Conservation (phyloP, 2,888 invertebrate genomes). For the Drosophila merina region DNA sequence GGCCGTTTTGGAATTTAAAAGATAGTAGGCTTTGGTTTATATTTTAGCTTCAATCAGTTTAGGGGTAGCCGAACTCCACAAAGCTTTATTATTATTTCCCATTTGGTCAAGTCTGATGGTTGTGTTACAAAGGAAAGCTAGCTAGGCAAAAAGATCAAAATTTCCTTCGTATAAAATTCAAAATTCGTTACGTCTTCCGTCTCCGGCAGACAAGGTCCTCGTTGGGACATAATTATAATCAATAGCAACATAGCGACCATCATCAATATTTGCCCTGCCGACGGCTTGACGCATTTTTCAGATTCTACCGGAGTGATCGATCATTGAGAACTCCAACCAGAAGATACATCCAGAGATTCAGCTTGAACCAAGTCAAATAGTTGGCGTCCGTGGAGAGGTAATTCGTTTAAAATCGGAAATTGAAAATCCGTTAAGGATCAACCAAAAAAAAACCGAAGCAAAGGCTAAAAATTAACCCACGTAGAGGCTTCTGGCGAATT, state of each 20-base stretch:
- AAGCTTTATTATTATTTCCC: neutral
- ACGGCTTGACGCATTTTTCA: neutral
- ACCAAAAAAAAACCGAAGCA: neutral
- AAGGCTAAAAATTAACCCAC: neutral
- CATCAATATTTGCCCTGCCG: neutral
- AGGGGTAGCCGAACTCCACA: neutral
- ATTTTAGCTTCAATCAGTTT: neutral
- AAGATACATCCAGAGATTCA: neutral
- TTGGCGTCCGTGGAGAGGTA: neutral
- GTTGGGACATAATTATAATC: neutral
- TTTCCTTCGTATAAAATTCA: constrained; percentile 58
- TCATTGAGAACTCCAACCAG: neutral
- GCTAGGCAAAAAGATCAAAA: constrained; percentile 47
- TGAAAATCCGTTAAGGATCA: neutral
- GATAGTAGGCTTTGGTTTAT: neutral
- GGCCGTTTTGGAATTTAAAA: neutral
- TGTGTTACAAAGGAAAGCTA: constrained; percentile 19
- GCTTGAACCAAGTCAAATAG: neutral
- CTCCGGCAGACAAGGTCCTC: constrained; percentile 31
- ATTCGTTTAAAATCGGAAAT: neutral
- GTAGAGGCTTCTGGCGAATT: neutral
- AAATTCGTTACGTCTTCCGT: constrained; percentile 59
- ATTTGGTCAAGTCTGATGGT: constrained; percentile 12
- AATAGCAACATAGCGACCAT: neutral
- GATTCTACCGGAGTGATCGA: neutral